phyloP scores from a whole-genome alignment of 2,888 invertebrate species.

The Leptura quadrifasciata region DNA sequence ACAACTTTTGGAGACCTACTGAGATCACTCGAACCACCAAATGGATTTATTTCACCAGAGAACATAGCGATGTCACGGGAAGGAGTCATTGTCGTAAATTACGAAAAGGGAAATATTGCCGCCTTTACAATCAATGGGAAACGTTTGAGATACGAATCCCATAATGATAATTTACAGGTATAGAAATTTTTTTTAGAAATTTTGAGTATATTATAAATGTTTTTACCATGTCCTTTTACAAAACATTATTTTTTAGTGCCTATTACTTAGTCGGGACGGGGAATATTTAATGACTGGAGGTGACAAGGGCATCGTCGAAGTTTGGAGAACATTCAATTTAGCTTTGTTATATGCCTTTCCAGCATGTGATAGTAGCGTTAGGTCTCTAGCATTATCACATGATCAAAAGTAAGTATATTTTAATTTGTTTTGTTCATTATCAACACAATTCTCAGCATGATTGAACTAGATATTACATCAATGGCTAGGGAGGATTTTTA shows the following conservation, averaged over 20 bases:
- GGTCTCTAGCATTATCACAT: slow-evolving; percentile 95
- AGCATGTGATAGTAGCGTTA: slow-evolving; percentile 95
- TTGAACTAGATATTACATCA: too few relatives aligned
- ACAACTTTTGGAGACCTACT: slow-evolving; percentile 98
- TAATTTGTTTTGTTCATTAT: slow-evolving; percentile 1
- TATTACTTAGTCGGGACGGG: slow-evolving; percentile 96
- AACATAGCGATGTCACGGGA: slow-evolving; percentile 96
- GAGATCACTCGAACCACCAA: slow-evolving; percentile 90
- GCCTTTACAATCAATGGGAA: slow-evolving; percentile 97
- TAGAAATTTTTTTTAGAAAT: slow-evolving; percentile 5
- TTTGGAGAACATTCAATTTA: slow-evolving; percentile 98
- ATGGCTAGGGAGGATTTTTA: too few relatives aligned
- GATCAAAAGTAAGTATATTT: slow-evolving; percentile 94
- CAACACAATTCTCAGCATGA: not conserved
- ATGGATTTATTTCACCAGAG: slow-evolving; percentile 85
- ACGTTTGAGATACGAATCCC: slow-evolving; percentile 90
- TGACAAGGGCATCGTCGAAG: slow-evolving; percentile 97
- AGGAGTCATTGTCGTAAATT: slow-evolving; percentile 96
- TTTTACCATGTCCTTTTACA: not conserved
- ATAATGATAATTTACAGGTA: slow-evolving; percentile 96
- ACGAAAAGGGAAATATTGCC: slow-evolving; percentile 93
- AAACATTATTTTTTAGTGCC: slow-evolving; percentile 80
- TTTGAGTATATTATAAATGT: not conserved
- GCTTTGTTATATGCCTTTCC: slow-evolving; percentile 98
- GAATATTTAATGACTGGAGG: slow-evolving; percentile 99